Evolutionary conservation across 2,113 vertebrate species (phyloP).

Genomic region (Percopsis transmontana): DNA sequence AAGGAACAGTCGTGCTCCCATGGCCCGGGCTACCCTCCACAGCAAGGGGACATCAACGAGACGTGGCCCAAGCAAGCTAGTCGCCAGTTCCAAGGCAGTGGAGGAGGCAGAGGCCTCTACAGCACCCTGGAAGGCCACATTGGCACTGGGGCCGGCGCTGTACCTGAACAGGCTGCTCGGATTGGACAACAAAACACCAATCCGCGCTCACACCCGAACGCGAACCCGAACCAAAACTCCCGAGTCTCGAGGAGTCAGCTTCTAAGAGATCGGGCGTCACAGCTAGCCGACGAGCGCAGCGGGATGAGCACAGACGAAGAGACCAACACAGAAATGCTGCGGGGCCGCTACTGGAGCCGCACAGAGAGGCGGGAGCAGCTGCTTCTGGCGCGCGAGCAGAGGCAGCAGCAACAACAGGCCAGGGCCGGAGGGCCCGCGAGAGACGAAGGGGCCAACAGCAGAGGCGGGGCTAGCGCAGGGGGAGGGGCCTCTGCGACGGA

Average conservation of each 20-base stretch:
- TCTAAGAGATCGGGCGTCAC: conserved; percentile 75
- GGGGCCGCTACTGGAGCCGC: conserved; percentile 77
- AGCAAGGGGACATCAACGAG: conserved; percentile 73
- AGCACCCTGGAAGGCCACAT: conserved; percentile 74
- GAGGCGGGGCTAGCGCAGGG: conserved; percentile 10
- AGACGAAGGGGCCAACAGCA: conserved; percentile 17
- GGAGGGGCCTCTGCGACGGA: conserved; percentile 43
- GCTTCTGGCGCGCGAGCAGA: conserved; percentile 73
- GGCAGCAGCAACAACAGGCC: conserved; percentile 65
- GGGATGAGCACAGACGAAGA: conserved; percentile 80
- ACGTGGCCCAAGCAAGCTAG: conserved; percentile 78
- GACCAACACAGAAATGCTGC: conserved; percentile 64
- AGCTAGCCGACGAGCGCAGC: conserved; percentile 70
- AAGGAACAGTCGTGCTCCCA: conserved; percentile 63
- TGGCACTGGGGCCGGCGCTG: conserved; percentile 20
- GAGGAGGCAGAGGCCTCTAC: conserved; percentile 67
- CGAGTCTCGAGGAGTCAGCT: conserved; percentile 72
- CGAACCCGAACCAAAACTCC: conserved; percentile 39
- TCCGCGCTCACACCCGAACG: conserved; percentile 40
- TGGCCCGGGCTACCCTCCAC: conserved; percentile 58
- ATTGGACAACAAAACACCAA: conserved; percentile 33
- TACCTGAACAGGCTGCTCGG: conserved; percentile 32
- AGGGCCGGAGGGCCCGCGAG: conserved; percentile 27
- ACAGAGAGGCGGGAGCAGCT: conserved; percentile 77
- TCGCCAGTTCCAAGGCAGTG: conserved; percentile 54